Conservation (phyloP, 1,140 invertebrate species). For the Drosophila ironensis region DNA sequence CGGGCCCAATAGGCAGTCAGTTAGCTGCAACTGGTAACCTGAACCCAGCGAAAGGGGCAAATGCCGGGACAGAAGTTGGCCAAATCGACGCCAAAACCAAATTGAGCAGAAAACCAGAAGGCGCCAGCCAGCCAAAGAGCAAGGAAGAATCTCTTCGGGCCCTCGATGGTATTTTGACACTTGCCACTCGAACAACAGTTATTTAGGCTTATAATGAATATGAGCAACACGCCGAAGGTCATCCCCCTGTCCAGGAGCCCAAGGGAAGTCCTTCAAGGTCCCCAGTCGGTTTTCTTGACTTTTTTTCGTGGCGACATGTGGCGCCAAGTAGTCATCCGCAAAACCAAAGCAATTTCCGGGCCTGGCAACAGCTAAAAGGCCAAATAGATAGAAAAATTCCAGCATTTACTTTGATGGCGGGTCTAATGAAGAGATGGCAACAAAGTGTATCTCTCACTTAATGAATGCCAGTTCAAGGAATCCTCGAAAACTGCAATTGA, state of each 20-base stretch:
- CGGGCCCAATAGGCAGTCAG: constrained; percentile 57
- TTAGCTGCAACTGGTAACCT: constrained; percentile 68
- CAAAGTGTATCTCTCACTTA: constrained; percentile 26
- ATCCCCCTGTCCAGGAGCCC: constrained; percentile 17
- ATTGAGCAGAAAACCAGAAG: constrained; percentile 81
- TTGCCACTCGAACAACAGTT: constrained; percentile 77
- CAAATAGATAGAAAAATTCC: constrained; percentile 17
- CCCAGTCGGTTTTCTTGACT: not conserved
- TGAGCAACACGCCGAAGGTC: constrained; percentile 77
- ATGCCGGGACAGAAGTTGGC: constrained; percentile 1
- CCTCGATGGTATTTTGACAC: constrained; percentile 79
- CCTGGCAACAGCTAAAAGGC: constrained; percentile 18
- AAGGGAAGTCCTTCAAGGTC: constrained; percentile 58
- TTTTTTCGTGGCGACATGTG: constrained; percentile 45
- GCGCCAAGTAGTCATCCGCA: constrained; percentile 41
- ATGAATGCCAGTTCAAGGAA: constrained; percentile 45
- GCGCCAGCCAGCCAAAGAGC: constrained; percentile 48
- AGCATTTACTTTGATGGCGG: constrained; percentile 43
- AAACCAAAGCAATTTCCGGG: constrained; percentile 60
- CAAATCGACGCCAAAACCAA: constrained; percentile 64
- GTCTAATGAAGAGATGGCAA: constrained; percentile 48
- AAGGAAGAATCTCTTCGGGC: constrained; percentile 26
- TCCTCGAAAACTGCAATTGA: not conserved
- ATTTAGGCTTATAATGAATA: constrained; percentile 79
- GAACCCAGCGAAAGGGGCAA: constrained; percentile 22